Percentiles rank a stretch among this genome's conserved stretches.
phyloP scores from a whole-genome alignment of 2,113 vertebrate species.

The Grammomys surdaster region DNA sequence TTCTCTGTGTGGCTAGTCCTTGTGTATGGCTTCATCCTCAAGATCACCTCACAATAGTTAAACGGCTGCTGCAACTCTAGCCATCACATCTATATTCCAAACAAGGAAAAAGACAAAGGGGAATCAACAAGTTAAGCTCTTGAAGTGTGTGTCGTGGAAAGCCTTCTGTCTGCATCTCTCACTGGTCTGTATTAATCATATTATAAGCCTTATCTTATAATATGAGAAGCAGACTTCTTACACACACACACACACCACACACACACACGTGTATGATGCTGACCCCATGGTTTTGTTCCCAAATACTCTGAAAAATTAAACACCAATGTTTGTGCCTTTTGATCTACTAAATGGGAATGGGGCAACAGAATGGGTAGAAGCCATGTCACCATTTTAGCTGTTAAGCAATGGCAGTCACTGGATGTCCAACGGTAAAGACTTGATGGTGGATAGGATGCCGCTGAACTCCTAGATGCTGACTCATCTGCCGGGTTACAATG shows the following conservation, averaged over 20 bases:
- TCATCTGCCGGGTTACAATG: neutral
- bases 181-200: neutral
- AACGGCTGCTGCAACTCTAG: neutral
- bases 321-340: neutral
- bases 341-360: neutral
- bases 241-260: too few relatives aligned
- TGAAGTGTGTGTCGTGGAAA: neutral
- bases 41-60: neutral
- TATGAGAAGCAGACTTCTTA: neutral
- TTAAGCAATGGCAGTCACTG: neutral
- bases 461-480: neutral
- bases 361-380: neutral
- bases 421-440: neutral
- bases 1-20: neutral
- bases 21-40: neutral
- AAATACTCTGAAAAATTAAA: neutral
- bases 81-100: neutral
- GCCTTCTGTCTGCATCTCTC: neutral
- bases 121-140: neutral
- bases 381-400: neutral
- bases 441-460: neutral
- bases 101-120: neutral
- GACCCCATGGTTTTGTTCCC: neutral
- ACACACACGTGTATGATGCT: neutral
- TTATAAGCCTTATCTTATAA: neutral